Conservation (phyloP, 2,888 invertebrate species). For the Drosophila melanosoma region DNA sequence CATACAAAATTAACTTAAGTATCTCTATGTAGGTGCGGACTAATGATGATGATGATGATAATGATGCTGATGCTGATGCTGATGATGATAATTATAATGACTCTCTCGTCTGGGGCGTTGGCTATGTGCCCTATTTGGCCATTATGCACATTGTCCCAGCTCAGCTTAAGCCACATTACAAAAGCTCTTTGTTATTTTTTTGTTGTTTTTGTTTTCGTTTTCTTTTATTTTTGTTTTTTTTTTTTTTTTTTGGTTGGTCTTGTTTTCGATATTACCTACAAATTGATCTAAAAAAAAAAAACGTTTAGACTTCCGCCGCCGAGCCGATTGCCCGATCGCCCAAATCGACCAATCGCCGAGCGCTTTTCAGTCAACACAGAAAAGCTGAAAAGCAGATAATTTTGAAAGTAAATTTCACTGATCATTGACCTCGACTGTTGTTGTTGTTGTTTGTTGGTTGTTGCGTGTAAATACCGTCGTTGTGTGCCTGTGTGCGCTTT, state of each 20-base stretch:
- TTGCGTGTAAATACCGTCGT: constrained; percentile 74
- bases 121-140: constrained; percentile 49
- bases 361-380: constrained; percentile 63
- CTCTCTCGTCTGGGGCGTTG: constrained; percentile 49
- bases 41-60: constrained; percentile 14
- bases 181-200: constrained; percentile 38
- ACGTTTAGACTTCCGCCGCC: constrained; percentile 60
- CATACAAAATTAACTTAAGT: background rate
- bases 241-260: constrained; percentile 1
- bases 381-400: constrained; percentile 61
- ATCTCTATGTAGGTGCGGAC: constrained; percentile 57
- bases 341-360: constrained; percentile 13
- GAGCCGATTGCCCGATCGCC: constrained; percentile 2
- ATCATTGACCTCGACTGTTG: constrained; percentile 76
- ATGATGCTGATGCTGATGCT: constrained; percentile 14
- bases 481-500: constrained; percentile 57
- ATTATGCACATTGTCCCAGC: constrained; percentile 32
- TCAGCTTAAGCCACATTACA: constrained; percentile 41
- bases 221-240: background rate
- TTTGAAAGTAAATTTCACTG: constrained; percentile 81
- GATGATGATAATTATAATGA: constrained; percentile 46
- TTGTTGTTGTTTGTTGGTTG: constrained; percentile 33
- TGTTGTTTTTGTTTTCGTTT: constrained; percentile 16
- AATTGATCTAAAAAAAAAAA: constrained; percentile 52
- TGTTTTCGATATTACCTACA: constrained; percentile 44